Base-by-base conservation (phyloP, 2,113 vertebrate genomes). In the Prinia subflava region DNA sequence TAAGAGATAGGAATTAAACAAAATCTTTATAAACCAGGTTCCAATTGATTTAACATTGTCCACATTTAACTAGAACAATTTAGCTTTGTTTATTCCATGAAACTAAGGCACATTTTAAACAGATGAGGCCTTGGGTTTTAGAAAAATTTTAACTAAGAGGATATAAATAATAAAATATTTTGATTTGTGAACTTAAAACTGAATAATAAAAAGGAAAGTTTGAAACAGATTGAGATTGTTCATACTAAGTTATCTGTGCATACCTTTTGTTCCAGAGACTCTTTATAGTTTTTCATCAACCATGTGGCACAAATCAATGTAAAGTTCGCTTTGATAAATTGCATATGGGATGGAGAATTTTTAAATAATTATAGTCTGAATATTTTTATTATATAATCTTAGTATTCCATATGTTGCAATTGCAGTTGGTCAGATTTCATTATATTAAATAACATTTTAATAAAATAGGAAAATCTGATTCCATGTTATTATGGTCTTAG, bases 301-400 rank as follows among this genome's bases (percentile, higher is more conserved):
- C 93, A 95, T 96, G 94, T 94, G 94, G 94, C 90, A 96, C 88
- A 94, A 96, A 97, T 96, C 92, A 96, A 70, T 90, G 73, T 94
- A 84, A 90, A 95, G 80, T 90, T 95, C 2, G 3, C 75, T 83
- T 92, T 94, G 93, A 95, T 96, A 96, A 81, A 93, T 95, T 94
- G 87, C 93, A 96, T 92, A 95, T 95, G 95, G 92, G 56, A 90
- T 87, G 28, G 60, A 81, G 69, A 93, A 75, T 92, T 96, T 94
- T 94, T 33, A 81, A 79, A 88, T 87, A 94, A 94, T 96, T 90
- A 78, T 50, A 60, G 64, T 63, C 85, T 78, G 88, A 94, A 93
- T 94, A 93, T 93, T 96, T 92, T 93, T 92, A 83, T 95, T 91
- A 70, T 93, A 93, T 89, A 87, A 88, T 86, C 76, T 88, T n/a